Evolutionary conservation across 1,140 invertebrate species (phyloP), one percentile per base, ranked within the genome.

Genomic region (Bombyx mandarina): DNA sequence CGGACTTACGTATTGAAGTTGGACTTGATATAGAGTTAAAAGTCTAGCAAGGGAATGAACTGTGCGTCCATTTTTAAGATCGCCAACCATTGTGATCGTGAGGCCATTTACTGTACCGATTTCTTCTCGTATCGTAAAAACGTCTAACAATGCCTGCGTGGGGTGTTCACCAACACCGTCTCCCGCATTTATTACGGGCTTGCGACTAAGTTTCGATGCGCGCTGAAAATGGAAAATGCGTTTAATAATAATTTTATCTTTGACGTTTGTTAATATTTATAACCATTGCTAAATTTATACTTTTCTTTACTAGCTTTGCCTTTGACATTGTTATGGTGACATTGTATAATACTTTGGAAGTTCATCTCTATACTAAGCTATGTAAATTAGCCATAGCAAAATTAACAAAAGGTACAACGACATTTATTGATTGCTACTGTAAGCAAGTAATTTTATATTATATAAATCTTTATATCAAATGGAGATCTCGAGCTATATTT

Each of bases 141-240:
- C 92, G 86, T 99, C 99, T 1, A 99, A 88, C 10, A 99, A 84
- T 0, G 99, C 98, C 89, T 99, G 99, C 0, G 97, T 99, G 0
- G 99, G 99, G 89, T 99, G 99, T 88, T 99, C 98, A 0, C 99
- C 99, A 6, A 96, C 91, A 35, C 99, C 99, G 89, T 99, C 98
- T 10, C 99, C 99, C 42, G 97, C 99, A 90, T 99, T 99, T 45
- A 99, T 94, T 5, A 99, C 82, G 1, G 98, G 97, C 73, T 96
- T 98, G 1, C 94, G 91, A 70, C 93, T 94, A 59, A 93, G 92
- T 10, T 91, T 89, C 0, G 96, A 92, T 12, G 96, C 97, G 71
- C 91, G 90, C 95, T 98, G 66, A 42, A 89, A 35, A 35, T 35
- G 26, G 26, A 35, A 35, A 35, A 35, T 3, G 2, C 26, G 26